Percentiles rank a stretch among this genome's conserved stretches.
These are phyloP conservation scores for Coelinius sp. DNA, from an alignment of 2,888 invertebrate genomes.

Conservation along the genomic window DNA sequence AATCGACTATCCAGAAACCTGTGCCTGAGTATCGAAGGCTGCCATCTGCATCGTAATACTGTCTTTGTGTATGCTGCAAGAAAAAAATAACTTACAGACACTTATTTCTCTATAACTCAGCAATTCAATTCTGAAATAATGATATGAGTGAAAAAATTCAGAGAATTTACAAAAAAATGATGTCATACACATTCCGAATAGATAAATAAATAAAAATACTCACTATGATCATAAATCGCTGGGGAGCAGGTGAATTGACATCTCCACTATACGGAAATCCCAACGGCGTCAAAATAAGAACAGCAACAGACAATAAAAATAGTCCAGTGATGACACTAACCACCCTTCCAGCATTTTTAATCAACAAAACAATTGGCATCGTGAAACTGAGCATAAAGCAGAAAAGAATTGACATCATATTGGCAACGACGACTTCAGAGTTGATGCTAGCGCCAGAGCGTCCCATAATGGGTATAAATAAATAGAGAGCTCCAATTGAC, in stretches of 20 bases:
- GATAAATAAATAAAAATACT: conserved; percentile 49
- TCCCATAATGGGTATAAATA: conserved; percentile 88
- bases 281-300: conserved; percentile 77
- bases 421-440: conserved; percentile 79
- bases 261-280: conserved; percentile 83
- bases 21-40: conserved; percentile 71
- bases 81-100: conserved; percentile 30
- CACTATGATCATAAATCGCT: conserved; percentile 84
- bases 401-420: conserved; percentile 71
- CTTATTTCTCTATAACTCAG: no score
- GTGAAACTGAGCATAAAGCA: conserved; percentile 71
- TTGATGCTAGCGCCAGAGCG: conserved; percentile 80
- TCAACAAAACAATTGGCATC: conserved; percentile 69
- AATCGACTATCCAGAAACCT: conserved; percentile 81
- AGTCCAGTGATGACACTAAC: conserved; percentile 73
- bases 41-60: conserved; percentile 73
- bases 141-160: no score
- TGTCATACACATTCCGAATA: no score
- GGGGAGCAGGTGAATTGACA: conserved; percentile 76
- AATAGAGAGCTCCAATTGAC: conserved; percentile 78
- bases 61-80: conserved; percentile 77
- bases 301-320: conserved; percentile 73
- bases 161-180: no score
- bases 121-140: no score
- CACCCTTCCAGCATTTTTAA: conserved; percentile 72